A percentile compares a stretch with the other conserved stretches of the same genome.
Evolutionary conservation across 2,797 vertebrate species (phyloP).

Genomic region (Sebastes flavidus): DNA sequence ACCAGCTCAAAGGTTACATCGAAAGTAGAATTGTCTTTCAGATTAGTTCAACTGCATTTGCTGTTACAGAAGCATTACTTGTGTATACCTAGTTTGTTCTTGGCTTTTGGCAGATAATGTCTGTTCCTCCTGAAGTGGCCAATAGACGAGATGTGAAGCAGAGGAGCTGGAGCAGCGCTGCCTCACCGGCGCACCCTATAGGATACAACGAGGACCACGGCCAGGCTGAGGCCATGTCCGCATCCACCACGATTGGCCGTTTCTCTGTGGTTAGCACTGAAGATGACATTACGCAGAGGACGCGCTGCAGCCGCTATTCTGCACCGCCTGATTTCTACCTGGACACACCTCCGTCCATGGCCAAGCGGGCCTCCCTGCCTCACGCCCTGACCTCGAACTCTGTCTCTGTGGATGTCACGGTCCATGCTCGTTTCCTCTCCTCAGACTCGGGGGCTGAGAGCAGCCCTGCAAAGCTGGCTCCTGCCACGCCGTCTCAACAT

Average conservation of each 20-base stretch:
- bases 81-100: background rate
- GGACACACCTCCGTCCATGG: constrained; percentile 86
- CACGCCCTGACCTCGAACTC: constrained; percentile 85
- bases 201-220: constrained; percentile 51
- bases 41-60: background rate
- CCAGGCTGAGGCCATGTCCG: constrained; percentile 53
- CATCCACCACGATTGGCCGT: constrained; percentile 90
- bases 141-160: constrained; percentile 78
- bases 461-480: constrained; percentile 78
- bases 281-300: constrained; percentile 87
- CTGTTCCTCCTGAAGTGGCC: constrained; percentile 77
- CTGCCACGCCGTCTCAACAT: constrained; percentile 72
- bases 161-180: constrained; percentile 80
- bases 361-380: constrained; percentile 82
- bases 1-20: no score
- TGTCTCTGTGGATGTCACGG: constrained; percentile 85
- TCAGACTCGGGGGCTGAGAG: constrained; percentile 89
- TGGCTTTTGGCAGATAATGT: constrained; percentile 71
- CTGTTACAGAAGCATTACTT: background rate
- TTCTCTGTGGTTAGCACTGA: constrained; percentile 93
- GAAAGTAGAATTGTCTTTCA: background rate
- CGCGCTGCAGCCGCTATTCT: constrained; percentile 89
- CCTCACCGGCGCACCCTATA: constrained; percentile 76
- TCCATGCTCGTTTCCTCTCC: constrained; percentile 87
- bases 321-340: constrained; percentile 94